Evolutionary conservation across 2,797 vertebrate species (phyloP).

Genomic region (Graptemys geographica): DNA sequence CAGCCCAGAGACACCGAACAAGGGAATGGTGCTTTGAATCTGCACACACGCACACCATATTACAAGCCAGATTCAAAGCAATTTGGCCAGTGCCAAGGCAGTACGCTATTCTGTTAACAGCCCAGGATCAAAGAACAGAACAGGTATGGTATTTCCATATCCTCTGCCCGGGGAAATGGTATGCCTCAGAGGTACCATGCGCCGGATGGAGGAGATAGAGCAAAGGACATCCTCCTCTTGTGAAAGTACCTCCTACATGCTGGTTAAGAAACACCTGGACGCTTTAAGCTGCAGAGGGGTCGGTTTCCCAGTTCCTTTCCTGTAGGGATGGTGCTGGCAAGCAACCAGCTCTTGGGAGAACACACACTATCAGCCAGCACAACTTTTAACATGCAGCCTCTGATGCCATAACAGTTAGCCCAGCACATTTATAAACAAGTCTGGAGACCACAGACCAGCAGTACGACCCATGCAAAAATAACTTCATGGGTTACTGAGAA

Average conservation of each 20-base stretch:
- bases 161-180: fast-evolving
- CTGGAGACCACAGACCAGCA: neutral
- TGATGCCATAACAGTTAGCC: neutral
- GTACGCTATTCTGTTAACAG: neutral
- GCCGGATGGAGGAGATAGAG: fast-evolving
- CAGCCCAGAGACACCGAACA: neutral
- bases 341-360: neutral
- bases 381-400: neutral
- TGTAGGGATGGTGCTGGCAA: neutral
- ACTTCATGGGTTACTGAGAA: neutral
- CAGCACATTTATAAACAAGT: neutral
- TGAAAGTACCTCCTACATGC: neutral
- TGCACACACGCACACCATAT: neutral
- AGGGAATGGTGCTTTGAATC: slow-evolving; percentile 4
- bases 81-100: neutral
- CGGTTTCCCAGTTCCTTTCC: fast-evolving
- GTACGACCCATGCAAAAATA: neutral
- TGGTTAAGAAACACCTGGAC: neutral
- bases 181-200: neutral
- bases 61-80: slow-evolving; percentile 28
- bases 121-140: slow-evolving; percentile 33
- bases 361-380: neutral
- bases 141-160: neutral
- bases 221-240: neutral
- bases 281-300: neutral